Evolutionary conservation across 2,113 vertebrate species (phyloP), one percentile per base, ranked within the genome.

Genomic region (Phalacrocorax carbo): DNA sequence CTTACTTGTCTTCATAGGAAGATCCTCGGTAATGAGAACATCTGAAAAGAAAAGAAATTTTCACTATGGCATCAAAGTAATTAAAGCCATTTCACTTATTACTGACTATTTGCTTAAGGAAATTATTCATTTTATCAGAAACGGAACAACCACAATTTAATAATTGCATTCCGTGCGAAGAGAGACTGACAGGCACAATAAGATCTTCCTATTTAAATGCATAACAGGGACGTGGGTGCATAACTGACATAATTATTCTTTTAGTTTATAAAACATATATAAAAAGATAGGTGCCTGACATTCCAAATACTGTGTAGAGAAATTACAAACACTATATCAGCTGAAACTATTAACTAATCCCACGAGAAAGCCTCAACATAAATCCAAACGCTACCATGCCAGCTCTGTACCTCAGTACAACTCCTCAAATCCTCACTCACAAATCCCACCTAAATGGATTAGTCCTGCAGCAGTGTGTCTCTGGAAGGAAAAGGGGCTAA

Each of bases 111-210:
- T 94, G 49, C 36, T 94, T 58, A 46, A 69, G 36, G 61, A 93
- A 89, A 78, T 82, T 57, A 94, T 61, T 94, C 1, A 3, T 92
- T 82, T 86, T 69, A 93, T 91, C 73, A 69, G 86, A 91, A 94
- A 86, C 10, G 84, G 65, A 95, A 72, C 57, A 92, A 79, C 26
- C 23, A 82, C 62, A 71, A 72, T 93, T 94, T 91, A 90, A 84
- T 93, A 92, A 92, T 36, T 93, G 30, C 72, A 82, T 88, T 94
- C 57, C 61, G 22, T 75, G 46, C 70, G 81, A 90, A 95, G 57
- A 82, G 30, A 30, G 2, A 71, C 44, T 36, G 44, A 76, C 65
- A 88, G 40, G 20, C 36, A 75, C 16, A 84, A 8, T 72, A 44
- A 78, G 46, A 49, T 89, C 62, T 89, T 78, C 66, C 32, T 54